A percentile compares a stretch with the other conserved stretches of the same genome.
phyloP scores from a whole-genome alignment of 2,888 invertebrate genomes.

The Incurvaria masculella region DNA sequence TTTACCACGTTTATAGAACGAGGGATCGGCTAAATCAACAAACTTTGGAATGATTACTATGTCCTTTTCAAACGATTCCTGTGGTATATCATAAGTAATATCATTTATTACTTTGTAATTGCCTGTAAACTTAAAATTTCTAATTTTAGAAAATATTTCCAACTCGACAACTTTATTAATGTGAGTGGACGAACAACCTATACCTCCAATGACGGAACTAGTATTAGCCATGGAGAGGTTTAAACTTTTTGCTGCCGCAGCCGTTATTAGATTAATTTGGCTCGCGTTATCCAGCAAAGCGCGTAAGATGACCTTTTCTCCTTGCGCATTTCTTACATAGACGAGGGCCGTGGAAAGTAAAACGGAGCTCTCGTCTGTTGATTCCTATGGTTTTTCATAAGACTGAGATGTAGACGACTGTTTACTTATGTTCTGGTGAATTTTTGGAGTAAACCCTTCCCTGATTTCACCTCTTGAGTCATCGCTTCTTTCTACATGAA shows the following conservation, averaged over 20 bases:
- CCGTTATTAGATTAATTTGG: background rate
- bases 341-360: background rate
- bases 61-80: background rate
- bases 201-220: background rate
- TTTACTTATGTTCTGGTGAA: background rate
- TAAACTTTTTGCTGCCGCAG: background rate
- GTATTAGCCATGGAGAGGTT: background rate
- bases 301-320: background rate
- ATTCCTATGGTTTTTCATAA: background rate
- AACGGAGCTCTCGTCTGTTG: background rate
- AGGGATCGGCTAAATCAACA: background rate
- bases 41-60: background rate
- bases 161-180: background rate
- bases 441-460: background rate
- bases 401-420: background rate
- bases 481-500: background rate
- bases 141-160: background rate
- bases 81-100: background rate
- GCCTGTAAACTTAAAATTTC: background rate
- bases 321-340: background rate
- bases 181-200: background rate
- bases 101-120: background rate
- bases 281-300: background rate
- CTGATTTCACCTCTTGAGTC: background rate
- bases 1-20: background rate